A percentile compares a stretch with the other conserved stretches of the same genome.
These are phyloP conservation scores for Allobates femoralis DNA, from an alignment of 2,797 vertebrate genomes.

Conservation along the genomic window DNA sequence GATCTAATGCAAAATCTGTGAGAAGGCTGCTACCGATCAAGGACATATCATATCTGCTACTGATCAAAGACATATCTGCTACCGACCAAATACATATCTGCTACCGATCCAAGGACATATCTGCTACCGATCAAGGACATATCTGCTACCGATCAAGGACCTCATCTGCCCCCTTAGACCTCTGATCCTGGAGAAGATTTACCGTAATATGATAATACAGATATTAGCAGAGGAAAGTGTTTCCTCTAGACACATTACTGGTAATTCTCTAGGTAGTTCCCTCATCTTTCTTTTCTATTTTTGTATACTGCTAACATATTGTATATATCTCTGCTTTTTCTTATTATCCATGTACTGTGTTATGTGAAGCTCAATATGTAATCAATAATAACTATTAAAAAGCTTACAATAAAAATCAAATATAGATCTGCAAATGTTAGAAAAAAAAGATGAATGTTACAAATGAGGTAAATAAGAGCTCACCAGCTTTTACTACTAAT, in stretches of 20 bases:
- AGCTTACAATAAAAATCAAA: not conserved
- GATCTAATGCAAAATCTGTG: no score
- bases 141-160: no score
- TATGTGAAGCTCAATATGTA: not conserved
- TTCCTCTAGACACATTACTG: not conserved
- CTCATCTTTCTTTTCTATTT: not conserved
- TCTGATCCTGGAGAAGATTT: no score
- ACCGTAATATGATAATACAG: not conserved
- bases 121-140: no score
- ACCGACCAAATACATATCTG: no score
- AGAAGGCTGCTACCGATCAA: no score
- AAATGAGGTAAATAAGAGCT: not conserved
- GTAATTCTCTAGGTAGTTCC: not conserved
- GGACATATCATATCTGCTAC: no score
- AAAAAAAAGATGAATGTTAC: not conserved
- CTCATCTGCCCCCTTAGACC: no score
- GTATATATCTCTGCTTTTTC: not conserved
- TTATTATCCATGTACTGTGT: not conserved
- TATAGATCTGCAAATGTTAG: not conserved
- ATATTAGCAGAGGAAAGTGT: not conserved
- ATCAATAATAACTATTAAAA: not conserved
- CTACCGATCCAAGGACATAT: no score
- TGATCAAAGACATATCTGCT: no score
- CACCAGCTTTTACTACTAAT: constrained; percentile 32
- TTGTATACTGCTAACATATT: not conserved